Evolutionary conservation across 53 echinoderm and acorn worm species (phyloP), one percentile per base, ranked within the genome.

Genomic region (Holothuria leucospilota): DNA sequence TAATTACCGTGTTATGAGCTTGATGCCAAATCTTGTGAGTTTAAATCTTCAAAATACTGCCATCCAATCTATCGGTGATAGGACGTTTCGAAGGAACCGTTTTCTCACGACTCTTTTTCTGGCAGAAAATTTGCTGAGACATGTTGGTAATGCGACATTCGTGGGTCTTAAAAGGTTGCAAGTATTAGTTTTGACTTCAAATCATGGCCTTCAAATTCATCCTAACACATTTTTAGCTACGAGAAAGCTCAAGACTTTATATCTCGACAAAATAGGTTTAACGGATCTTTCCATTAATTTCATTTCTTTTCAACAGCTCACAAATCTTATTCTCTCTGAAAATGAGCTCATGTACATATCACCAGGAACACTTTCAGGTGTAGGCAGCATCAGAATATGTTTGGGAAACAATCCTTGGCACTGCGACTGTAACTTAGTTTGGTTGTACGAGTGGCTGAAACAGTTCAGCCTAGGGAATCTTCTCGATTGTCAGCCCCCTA

Each of bases 321-420:
- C 84, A 13, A 83, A 83, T 49, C 68, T 83, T 6, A 83, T 66
- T n/a, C 40, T 83, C 23, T 64, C 65, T 5, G 84, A 49, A 9
- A 83, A 83, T 29, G 25, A 29, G 15, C 68, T 83, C 23, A 83
- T 51, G 8, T 51, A 64, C 39, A 83, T 83, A n/a, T 67, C 84
- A 21, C 84, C 84, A 30, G 84, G 84, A 8, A 66, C 84, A 4
- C 51, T 83, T 14, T 83, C 84, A 11, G 84, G 84, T 8, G 84
- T 67, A 51, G 84, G 84, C 25, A 83, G 84, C 68, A 83, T 83
- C 6, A 64, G 84, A 23, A 67, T 83, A 38, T 83, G 84, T 20
- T 64, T 83, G 8, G 84, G 84, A 39, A 58, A 83, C 65, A 83
- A 83, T 67, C 84, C 84, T n/a, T 83, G 84, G 84, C 84, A 67